Conservation (phyloP, 2,113 vertebrate species). For the Triplophysa dalaica region DNA sequence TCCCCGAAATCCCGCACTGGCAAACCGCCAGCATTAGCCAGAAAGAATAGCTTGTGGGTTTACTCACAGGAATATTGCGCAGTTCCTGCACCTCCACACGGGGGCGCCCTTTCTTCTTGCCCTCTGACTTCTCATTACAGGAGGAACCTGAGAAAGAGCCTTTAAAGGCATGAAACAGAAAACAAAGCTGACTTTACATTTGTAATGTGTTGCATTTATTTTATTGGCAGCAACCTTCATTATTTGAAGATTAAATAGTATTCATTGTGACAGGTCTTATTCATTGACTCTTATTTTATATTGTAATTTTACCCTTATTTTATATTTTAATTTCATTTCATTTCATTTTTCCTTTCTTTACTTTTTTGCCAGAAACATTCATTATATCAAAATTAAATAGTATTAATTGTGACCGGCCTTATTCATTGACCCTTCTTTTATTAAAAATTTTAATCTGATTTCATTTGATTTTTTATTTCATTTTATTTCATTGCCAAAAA, state of each 20-base stretch:
- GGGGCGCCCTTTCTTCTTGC: slow-evolving; percentile 89
- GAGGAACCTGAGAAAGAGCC: slow-evolving; percentile 73
- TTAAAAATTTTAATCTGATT: too few species aligned
- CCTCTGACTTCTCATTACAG: slow-evolving; percentile 81
- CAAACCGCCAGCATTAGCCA: not conserved
- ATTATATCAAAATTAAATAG: too few species aligned
- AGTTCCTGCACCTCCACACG: slow-evolving; percentile 88
- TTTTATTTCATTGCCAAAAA: not conserved
- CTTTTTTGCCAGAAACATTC: not conserved
- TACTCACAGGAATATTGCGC: slow-evolving; percentile 92
- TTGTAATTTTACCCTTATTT: too few species aligned
- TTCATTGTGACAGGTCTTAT: too few species aligned
- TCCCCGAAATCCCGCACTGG: not conserved
- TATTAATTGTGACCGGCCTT: too few species aligned
- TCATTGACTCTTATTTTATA: too few species aligned
- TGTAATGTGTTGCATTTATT: not conserved
- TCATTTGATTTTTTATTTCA: too few species aligned
- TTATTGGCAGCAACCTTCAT: too few species aligned
- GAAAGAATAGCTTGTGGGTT: not conserved
- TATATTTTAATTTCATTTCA: too few species aligned
- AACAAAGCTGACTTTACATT: not conserved
- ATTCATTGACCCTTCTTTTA: too few species aligned
- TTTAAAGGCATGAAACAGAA: not conserved
- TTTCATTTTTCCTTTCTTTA: too few species aligned
- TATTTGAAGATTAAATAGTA: too few species aligned